Conservation (phyloP, 1,140 invertebrate species). For the Drosophila athabasca region DNA sequence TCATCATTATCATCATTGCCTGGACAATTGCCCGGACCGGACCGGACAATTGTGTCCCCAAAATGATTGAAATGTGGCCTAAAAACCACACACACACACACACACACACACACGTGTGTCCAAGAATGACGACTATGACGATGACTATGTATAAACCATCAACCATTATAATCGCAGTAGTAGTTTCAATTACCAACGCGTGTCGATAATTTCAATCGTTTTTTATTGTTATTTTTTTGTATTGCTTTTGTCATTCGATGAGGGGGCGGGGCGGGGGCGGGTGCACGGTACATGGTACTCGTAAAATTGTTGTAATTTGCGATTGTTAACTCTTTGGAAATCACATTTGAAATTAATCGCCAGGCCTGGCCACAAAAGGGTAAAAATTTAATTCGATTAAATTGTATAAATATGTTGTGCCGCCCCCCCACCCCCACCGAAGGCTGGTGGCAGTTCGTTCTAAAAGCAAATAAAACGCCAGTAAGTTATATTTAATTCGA, state of each 20-base stretch:
- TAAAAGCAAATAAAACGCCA: conserved; percentile 18
- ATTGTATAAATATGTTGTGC: conserved; percentile 13
- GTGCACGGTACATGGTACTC: conserved; percentile 1
- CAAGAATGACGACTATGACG: conserved; percentile 35
- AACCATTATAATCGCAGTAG: conserved; percentile 31
- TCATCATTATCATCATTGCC: conserved; percentile 34
- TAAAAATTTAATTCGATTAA: conserved; percentile 40
- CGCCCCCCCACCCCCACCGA: not conserved
- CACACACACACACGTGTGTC: not conserved
- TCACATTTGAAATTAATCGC: conserved; percentile 37
- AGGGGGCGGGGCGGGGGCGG: too few species aligned
- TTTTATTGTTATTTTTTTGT: conserved; percentile 37
- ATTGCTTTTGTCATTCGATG: conserved; percentile 8
- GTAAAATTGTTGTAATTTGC: conserved; percentile 31
- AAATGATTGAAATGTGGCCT: conserved; percentile 51
- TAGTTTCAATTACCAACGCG: conserved; percentile 68
- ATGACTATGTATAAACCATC: too few species aligned
- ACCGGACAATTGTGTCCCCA: conserved; percentile 55
- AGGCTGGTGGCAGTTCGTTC: not conserved
- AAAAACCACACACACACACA: conserved; percentile 22
- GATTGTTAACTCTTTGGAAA: conserved; percentile 41
- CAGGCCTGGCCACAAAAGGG: not conserved
- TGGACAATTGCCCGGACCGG: conserved; percentile 67
- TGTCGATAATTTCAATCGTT: conserved; percentile 61
- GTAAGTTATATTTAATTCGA: conserved; percentile 55